These are phyloP conservation scores for Chymomyza amoena DNA, from an alignment of 2,888 invertebrate species.

Conservation along the genomic window DNA sequence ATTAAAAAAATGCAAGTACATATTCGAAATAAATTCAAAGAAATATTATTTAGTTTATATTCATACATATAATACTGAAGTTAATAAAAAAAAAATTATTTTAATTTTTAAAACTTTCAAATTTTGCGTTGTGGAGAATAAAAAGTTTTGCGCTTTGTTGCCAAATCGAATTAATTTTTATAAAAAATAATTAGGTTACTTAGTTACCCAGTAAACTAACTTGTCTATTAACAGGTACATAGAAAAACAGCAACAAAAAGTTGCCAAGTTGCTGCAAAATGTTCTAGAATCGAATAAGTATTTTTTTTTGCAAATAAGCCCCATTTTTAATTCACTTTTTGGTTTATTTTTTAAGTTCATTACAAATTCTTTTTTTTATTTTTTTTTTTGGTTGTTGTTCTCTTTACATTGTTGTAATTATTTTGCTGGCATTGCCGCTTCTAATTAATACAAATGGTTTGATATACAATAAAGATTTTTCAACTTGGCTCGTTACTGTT, in stretches of 20 bases:
- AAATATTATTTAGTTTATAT: no score
- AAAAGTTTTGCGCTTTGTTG: no score
- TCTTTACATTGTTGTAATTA: constrained; percentile 66
- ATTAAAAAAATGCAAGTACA: no score
- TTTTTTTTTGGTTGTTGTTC: constrained; percentile 20
- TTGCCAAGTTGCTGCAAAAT: neutral
- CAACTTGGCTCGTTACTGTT: constrained; percentile 70
- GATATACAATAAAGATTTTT: constrained; percentile 74
- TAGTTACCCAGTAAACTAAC: neutral
- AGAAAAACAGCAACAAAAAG: no score
- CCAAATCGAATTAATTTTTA: no score
- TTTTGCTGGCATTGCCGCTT: constrained; percentile 65
- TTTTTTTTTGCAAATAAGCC: neutral
- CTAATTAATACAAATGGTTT: constrained; percentile 77
- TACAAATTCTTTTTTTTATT: constrained; percentile 4
- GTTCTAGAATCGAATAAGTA: neutral
- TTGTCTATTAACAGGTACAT: no score
- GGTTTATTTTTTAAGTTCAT: constrained; percentile 16
- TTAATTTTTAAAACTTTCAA: no score
- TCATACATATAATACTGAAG: no score
- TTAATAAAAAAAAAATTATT: no score
- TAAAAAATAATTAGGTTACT: no score
- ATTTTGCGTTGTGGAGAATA: no score
- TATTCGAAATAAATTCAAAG: no score
- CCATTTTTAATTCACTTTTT: constrained; percentile 20